Conservation (phyloP, 2,113 vertebrate species). For the Pagrus major region DNA sequence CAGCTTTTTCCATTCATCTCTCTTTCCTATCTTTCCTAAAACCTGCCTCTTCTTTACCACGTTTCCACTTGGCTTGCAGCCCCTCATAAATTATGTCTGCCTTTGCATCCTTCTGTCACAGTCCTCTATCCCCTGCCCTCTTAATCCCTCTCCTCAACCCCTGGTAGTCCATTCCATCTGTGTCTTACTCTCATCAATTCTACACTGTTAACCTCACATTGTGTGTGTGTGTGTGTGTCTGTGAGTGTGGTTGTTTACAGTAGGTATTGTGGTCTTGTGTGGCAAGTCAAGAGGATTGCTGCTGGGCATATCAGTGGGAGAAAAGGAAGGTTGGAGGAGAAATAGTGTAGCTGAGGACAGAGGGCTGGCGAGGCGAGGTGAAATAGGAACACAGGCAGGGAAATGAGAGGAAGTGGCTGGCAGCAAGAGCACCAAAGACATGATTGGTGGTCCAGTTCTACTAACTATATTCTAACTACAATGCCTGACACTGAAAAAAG, state of each 20-base stretch:
- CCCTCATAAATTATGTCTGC: constrained; percentile 28
- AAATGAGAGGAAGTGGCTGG: constrained; percentile 12
- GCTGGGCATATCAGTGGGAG: constrained; percentile 19
- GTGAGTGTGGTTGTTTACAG: constrained; percentile 17
- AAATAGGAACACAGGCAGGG: constrained; percentile 1
- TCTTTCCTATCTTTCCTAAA: not conserved
- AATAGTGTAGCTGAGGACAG: constrained; percentile 7
- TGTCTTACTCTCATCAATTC: constrained; percentile 13
- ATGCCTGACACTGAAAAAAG: too few relatives aligned
- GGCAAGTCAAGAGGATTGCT: constrained; percentile 46
- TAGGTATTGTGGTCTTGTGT: constrained; percentile 5
- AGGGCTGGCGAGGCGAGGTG: not conserved
- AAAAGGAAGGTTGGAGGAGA: not conserved
- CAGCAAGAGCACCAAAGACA: constrained; percentile 20
- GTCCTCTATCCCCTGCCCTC: constrained; percentile 16
- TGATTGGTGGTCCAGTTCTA: constrained; percentile 10
- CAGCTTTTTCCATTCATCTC: constrained; percentile 2
- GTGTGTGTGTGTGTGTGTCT: not conserved
- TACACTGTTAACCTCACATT: not conserved
- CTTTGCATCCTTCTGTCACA: constrained; percentile 20
- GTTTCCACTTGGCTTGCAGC: constrained; percentile 16
- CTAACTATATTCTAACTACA: too few relatives aligned
- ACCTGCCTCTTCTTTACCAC: not conserved
- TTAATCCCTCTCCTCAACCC: constrained; percentile 39
- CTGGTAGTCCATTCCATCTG: constrained; percentile 23